phyloP scores from a whole-genome alignment of 2,888 invertebrate genomes.

The Idaea straminata region DNA sequence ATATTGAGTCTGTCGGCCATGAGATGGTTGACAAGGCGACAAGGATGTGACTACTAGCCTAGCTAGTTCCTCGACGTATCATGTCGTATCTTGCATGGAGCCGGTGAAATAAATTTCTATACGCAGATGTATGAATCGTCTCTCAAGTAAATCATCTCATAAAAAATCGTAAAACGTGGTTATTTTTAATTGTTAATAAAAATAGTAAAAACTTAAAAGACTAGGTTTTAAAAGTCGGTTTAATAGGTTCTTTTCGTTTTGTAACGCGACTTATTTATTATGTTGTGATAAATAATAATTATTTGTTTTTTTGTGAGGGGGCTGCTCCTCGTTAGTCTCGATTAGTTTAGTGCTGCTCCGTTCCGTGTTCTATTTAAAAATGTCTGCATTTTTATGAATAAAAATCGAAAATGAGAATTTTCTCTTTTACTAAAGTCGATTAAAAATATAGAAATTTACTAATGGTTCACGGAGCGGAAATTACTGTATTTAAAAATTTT shows the following conservation, averaged over 20 bases:
- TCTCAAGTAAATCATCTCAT: conserved; percentile 31
- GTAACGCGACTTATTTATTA: conserved; percentile 61
- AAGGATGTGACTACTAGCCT: conserved; percentile 1
- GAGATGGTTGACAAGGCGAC: background rate
- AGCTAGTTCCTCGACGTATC: background rate
- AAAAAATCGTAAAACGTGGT: conserved; percentile 65
- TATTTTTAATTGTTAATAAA: conserved; percentile 54
- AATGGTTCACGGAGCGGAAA: background rate
- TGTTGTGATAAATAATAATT: conserved; percentile 47
- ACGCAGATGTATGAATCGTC: conserved; percentile 38
- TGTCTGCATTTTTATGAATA: background rate
- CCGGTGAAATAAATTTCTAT: conserved; percentile 60
- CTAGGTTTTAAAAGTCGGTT: conserved; percentile 63
- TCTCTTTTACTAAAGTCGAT: too few relatives aligned
- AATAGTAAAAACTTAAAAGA: conserved; percentile 69
- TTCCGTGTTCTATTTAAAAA: conserved; percentile 2
- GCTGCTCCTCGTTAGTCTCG: conserved; percentile 20
- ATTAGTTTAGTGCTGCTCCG: conserved; percentile 8
- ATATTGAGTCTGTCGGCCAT: background rate
- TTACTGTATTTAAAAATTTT: background rate
- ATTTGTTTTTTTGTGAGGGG: conserved; percentile 27
- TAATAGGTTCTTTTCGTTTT: conserved; percentile 47
- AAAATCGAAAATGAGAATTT: too few relatives aligned
- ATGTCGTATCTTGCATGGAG: conserved; percentile 16
- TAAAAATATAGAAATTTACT: background rate